Base-by-base conservation (phyloP, 2,113 vertebrate genomes). In the Corythoichthys haematopterus region DNA sequence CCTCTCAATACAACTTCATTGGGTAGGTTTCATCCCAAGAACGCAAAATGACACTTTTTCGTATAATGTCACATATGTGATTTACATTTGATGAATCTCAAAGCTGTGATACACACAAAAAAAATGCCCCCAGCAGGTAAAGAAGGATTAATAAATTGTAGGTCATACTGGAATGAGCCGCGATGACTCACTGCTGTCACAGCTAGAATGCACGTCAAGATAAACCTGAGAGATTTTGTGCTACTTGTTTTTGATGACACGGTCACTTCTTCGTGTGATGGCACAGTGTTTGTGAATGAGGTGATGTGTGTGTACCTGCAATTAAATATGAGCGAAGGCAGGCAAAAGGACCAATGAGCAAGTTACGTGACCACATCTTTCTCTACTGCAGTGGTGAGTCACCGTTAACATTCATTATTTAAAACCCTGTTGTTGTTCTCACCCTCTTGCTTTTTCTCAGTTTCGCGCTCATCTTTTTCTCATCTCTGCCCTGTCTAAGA, bases 181-280 rank as follows among this genome's bases (percentile, higher is more conserved):
- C 14, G 43, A 5, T 90, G 87, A 90, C 68, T 89, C 84, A 84
- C 52, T 52, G 38, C 20, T 68, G 56, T 88, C 84, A 84, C 48
- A 57, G 47, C 70, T 48, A 51, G 61, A 64, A 57, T 65, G 65
- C 52, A 4, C 40, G 14, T 75, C 43, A 53, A 66, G 33, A 65
- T 68, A 37, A 64, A 78, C 51, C 69, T 35, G 62, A 74, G 43
- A 48, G 70, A 74, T 62, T 82, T 79, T 82, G 59, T 28, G 56
- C 56, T 56, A 46, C 43, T 6, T 72, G 47, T 57, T 43, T 75
- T 77, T 70, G 57, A 75, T 37, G 69, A 69, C 52, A 68, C 38
- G 47, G 57, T 75, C 59, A 75, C 57, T 78, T 76, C 65, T 60
- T 56, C 62, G 11, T 65, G 55, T 80, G 66, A 81, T 75, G 74